Evolutionary conservation across 64 coral and sea anemone genomes (phyloP).

Genomic region (Montipora foliosa): DNA sequence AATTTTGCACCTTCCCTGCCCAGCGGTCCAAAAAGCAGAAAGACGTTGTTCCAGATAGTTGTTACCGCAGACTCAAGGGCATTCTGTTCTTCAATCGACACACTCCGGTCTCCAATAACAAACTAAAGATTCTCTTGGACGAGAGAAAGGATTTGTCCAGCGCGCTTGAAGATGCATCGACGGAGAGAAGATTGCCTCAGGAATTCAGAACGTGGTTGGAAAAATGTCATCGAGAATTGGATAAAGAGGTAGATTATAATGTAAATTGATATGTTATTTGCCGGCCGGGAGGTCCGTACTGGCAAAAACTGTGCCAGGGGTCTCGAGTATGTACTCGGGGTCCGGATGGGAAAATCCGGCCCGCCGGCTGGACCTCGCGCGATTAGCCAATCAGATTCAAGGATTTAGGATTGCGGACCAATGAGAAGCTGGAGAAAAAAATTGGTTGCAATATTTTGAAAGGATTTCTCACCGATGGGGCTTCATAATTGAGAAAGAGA

Average conservation of each 20-base stretch:
- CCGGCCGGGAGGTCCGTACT: too few relatives aligned
- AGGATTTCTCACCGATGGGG: too few relatives aligned
- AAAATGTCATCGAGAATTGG: conserved; percentile 86
- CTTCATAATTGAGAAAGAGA: too few relatives aligned
- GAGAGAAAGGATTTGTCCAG: conserved; percentile 88
- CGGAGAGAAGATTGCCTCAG: conserved; percentile 77
- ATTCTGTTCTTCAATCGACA: conserved; percentile 89
- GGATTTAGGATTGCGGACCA: too few relatives aligned
- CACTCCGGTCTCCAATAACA: conserved; percentile 93
- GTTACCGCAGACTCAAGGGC: conserved; percentile 83
- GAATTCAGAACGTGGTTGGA: conserved; percentile 87
- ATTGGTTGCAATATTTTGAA: too few relatives aligned
- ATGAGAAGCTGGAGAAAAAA: too few relatives aligned
- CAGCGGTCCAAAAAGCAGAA: conserved; percentile 87
- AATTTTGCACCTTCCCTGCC: conserved; percentile 70
- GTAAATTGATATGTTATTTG: too few relatives aligned
- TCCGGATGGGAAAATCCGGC: too few relatives aligned
- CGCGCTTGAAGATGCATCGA: conserved; percentile 86
- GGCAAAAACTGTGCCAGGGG: too few relatives aligned
- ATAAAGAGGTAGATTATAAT: conserved; percentile 71
- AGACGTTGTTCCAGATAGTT: conserved; percentile 77
- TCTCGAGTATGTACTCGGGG: too few relatives aligned
- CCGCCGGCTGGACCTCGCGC: too few relatives aligned
- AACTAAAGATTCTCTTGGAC: conserved; percentile 86
- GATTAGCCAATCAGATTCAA: too few relatives aligned